Base-by-base conservation (phyloP, 1,140 invertebrate species). In the Macrosteles quadrilineatus region DNA sequence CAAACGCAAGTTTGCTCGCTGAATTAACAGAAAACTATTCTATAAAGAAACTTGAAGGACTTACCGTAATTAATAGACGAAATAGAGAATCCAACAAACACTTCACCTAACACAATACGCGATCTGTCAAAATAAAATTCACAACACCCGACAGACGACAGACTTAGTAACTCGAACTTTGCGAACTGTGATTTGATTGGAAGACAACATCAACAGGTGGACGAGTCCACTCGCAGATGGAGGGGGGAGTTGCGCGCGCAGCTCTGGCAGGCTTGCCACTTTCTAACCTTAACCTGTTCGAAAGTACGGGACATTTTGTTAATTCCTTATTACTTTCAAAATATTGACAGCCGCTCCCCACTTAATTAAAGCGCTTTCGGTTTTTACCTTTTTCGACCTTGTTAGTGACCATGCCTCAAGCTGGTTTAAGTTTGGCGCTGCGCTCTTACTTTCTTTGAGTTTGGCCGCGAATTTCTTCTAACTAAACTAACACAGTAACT, bases 271-370 rank as follows among this genome's bases (percentile, higher is more conserved):
- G 6, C 21, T 30, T 30, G 63, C 63, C 63, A 66, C 63, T 66
- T 66, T 66, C 63, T 66, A 66, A 66, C 63, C 32, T 66, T 66
- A 66, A 66, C 63, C 63, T 66, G 63, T 66, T 66, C 17, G 63
- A 66, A 66, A 66, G 63, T 66, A 66, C 40, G 1, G 25, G 30
- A 21, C 23, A 66, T 43, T 43, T 43, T 43, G 3, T 9, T 66
- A 43, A 43, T 27, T 9, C 27, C 36, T 64, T 2, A 43, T 43
- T 66, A 25, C 32, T 66, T 43, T 66, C 32, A 27, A 43, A 66
- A 66, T 43, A 64, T 64, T 32, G 23, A 17, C 23, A 29, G 57
- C 27, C n/a, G 17, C 27, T 32, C 31, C 31, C 19, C 17, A 25
- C 29, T 32, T 19, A 64, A 32, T 19, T 32, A 64, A 64, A 32